phyloP scores from a whole-genome alignment of 2,113 vertebrate species.

The Mesitornis unicolor region DNA sequence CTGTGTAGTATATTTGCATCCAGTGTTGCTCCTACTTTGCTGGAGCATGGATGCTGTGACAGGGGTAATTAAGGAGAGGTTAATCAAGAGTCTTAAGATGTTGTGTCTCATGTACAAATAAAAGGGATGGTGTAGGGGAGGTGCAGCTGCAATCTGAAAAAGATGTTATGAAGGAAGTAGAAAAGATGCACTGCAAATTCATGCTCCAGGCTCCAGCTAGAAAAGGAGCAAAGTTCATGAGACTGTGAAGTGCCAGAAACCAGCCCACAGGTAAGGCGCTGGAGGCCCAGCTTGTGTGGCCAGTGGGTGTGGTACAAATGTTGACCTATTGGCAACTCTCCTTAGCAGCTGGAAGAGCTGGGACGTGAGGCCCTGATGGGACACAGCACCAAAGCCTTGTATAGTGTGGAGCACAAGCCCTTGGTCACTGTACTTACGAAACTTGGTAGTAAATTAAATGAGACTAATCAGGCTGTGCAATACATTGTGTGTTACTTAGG shows the following conservation, averaged over 20 bases:
- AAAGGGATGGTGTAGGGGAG: neutral
- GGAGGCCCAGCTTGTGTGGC: neutral
- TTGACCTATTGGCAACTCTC: neutral
- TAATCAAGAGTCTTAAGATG: neutral
- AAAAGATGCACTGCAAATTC: neutral
- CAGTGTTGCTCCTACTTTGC: neutral
- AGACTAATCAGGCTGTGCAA: neutral
- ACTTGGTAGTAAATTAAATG: neutral
- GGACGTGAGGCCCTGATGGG: neutral
- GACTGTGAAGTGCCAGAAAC: neutral
- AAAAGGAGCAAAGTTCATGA: neutral
- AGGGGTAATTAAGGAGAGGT: neutral
- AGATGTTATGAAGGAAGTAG: neutral
- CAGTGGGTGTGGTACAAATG: neutral
- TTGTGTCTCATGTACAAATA: neutral
- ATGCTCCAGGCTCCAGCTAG: neutral
- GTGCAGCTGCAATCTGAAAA: neutral
- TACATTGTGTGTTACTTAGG: accelerated
- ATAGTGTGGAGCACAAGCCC: neutral
- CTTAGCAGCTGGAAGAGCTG: neutral
- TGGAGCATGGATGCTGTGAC: neutral
- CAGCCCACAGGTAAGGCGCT: neutral
- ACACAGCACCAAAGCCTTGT: neutral
- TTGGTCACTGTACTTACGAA: accelerated
- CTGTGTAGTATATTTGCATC: neutral